Base-by-base conservation (phyloP, 2,797 vertebrate genomes). In the Tinamus major region DNA sequence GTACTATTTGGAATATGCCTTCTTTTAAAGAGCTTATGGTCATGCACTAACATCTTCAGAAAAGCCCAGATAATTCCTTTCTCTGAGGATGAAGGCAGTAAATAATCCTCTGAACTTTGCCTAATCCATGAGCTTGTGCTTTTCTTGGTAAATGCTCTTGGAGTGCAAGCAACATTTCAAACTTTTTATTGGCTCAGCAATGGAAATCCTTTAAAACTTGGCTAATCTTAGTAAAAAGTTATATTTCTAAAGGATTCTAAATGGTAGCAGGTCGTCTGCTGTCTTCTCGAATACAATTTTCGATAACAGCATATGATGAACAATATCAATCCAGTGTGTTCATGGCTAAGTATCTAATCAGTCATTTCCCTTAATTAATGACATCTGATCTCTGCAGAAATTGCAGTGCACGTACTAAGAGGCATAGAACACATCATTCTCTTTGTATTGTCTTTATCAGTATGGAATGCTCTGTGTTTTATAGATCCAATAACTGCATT, bases 361-460 rank as follows among this genome's bases (percentile, higher is more conserved):
- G 41, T 61, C 78, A 80, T 49, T 74, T 81, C 64, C 79, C 68
- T 91, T 61, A 48, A 33, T 7, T 93, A 95, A 87, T 65, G 83
- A 69, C 83, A 76, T 6, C 5, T 61, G 59, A 68, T 6, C 19
- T 90, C 84, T 95, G 89, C 23, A 89, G n/a, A 94, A 94, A 70
- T 39, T 63, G 29, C 48, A 91, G 55, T 31, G 42, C 37, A 67
- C 26, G 27, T 16, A 71, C 48, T 64, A 63, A 68, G 9, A 53
- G 49, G 20, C 49, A 31, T 13, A 63, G 9, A 65, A 27, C 10
- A 3, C 18, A 42, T 24, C 14, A 49, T 20, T 27, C 35, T 44
- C 16, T 20, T 41, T 44, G 9, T n/a, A 59, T 1, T 46, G 27
- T 16, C 51, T 56, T 94, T 62, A 80, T 93, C 92, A 67, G 39